Base-by-base conservation (phyloP, 2,113 vertebrate genomes). In the Mola mola region DNA sequence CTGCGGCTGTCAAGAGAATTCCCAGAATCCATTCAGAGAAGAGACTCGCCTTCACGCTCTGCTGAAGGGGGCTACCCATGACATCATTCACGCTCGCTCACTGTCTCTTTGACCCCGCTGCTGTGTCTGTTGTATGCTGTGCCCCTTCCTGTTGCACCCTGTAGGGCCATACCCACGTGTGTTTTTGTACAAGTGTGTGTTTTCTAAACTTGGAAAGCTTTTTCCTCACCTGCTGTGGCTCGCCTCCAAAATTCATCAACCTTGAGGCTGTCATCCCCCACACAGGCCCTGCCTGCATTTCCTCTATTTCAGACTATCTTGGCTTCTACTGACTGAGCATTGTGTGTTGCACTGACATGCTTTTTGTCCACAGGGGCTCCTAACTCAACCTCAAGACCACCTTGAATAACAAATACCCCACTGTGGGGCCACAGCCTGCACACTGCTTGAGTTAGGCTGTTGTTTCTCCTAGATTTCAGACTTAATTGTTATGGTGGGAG, bases 341-440 rank as follows among this genome's bases (percentile, higher is more conserved):
- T 77, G 66, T 82, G 74, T 81, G 82, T 72, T 68, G 52, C 48
- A 77, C 81, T 80, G 77, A 82, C 81, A 75, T 75, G 72, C 75
- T 66, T 80, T 86, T 84, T 84, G 79, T 90, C 80, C 79, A 71
- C 81, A 83, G 83, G 73, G 66, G 38, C 70, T 69, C 63, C 78
- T 81, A 82, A 82, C 68, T 79, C 81, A 73, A 83, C 75, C 68
- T 70, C 66, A 58, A 61, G 78, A 81, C 79, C 75, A 78, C 81
- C 79, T 83, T 79, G 76, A 84, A 69, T 83, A 76, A 80, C 70
- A 78, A 70, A 66, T 70, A 38, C 68, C 72, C 68, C 63, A 46
- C 60, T 67, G 65, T 72, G 72, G 61, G 65, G 51, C 66, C 75
- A 64, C 62, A 77, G 57, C 57, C 67, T 67, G 78, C 56, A 67